Base-by-base conservation (phyloP, 2,797 vertebrate genomes). In the Hybognathus amarus region DNA sequence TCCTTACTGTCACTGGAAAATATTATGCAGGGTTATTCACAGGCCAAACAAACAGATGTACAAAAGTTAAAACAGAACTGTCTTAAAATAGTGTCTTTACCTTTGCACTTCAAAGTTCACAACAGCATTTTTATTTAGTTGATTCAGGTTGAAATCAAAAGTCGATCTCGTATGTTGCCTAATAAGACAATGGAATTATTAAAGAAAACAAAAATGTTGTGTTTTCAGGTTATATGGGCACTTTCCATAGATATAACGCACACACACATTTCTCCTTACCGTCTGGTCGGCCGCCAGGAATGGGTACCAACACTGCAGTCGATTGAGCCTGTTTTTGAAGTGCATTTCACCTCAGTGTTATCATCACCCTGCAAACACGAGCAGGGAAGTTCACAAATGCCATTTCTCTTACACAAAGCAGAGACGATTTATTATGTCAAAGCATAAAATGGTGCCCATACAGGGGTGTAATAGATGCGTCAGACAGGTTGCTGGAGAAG, bases 111-210 rank as follows among this genome's bases (percentile, higher is more conserved):
- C 89, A 88, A 97, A 95, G 81, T 52, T 83, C 86, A 97, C 59
- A 66, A 82, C 71, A 30, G 94, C 93, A 77, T 90, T 80, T 42
- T 93, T 94, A 83, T 93, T 92, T 87, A 95, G 93, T 79, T 93
- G 92, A 74, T 94, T 94, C 69, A 96, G 86, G 83, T 96, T 96
- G 89, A 97, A 96, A 89, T 97, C 95, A 79, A 97, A n/a, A 97
- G 87, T 90, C 94, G 79, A 97, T 91, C 74, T 92, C 91, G 85
- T 97, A 97, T 45, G 90, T 93, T 40, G 96, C 94, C 96, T 97
- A 20, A 70, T 24, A 13, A 90, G 75, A 33, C 85, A 69, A 38
- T 9, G 0, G 24, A 2, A 75, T 20, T 68, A 13, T 50, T 45
- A 11, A 63, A 47, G 11, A 52, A 24, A 64, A 66, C 7, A 20